Evolutionary conservation across 2,797 vertebrate genomes (phyloP), one percentile per base, ranked within the genome.

Genomic region (Mastacembelus armatus): DNA sequence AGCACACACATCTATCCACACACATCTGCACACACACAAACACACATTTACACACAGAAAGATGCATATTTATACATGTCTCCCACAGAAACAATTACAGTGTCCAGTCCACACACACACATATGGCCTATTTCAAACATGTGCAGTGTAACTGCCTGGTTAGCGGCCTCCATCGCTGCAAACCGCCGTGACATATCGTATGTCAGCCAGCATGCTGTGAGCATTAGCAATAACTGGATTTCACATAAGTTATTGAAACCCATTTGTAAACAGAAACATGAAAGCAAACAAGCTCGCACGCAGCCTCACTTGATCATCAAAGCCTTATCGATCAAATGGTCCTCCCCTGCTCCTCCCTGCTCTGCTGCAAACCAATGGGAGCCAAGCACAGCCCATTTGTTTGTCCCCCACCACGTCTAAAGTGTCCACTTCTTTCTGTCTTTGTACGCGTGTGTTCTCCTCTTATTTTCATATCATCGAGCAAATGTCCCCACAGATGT

Each of bases 201-300:
- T 91, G 84, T 89, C 86, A 81, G 81, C 83, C 81, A 60, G 69
- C 86, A 87, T 85, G 85, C 84, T 80, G 85, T 48, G 78, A 86
- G 87, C 85, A 86, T 90, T 88, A 90, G 84, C 74, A 77, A 81
- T 78, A 85, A 84, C 86, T 84, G 72, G 71, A 78, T 88, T 90
- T 85, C 83, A 85, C 89, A 29, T 84, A 80, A 85, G 78, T 89
- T 92, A 89, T 87, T 87, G 89, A 89, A 84, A 91, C 78, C 83
- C 87, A 90, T 91, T 93, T 92, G 89, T 92, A 90, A 91, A 91
- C 89, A 90, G 83, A 89, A 86, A 92, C 89, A 92, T 92, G 89
- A 92, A 92, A 92, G 89, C 80, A 88, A 88, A 90, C 78, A 84
- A 80, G 80, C 89, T 87, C 48, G 73, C 87, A 86, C 71, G 73